These are phyloP conservation scores for Chymomyza procnemis DNA, from an alignment of 2,888 invertebrate genomes.

Conservation along the genomic window DNA sequence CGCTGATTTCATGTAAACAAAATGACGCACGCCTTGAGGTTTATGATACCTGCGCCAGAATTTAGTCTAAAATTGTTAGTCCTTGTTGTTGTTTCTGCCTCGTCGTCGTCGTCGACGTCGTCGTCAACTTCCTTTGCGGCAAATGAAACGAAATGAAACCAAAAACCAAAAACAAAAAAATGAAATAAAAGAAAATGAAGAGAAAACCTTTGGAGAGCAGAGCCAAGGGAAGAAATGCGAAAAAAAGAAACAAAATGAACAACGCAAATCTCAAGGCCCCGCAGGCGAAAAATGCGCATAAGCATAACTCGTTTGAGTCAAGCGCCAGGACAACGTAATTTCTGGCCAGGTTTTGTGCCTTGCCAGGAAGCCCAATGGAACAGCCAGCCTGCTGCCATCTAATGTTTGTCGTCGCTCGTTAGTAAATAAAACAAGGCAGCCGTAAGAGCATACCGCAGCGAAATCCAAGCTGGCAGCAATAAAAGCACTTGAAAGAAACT, in stretches of 20 bases:
- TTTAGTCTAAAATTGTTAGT: slow-evolving; percentile 15
- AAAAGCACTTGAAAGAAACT: neutral
- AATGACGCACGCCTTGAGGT: slow-evolving; percentile 65
- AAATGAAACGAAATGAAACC: slow-evolving; percentile 44
- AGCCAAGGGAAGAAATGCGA: slow-evolving; percentile 5
- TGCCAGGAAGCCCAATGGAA: slow-evolving; percentile 37
- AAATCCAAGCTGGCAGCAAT: neutral
- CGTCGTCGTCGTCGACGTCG: slow-evolving; percentile 13
- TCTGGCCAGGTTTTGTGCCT: neutral
- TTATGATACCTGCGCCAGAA: slow-evolving; percentile 45
- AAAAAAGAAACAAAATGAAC: slow-evolving; percentile 29
- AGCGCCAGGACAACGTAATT: slow-evolving; percentile 1
- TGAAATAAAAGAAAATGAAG: neutral
- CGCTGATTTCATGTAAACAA: slow-evolving; percentile 65
- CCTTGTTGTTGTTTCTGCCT: neutral
- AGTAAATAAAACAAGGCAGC: neutral
- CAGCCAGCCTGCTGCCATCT: neutral
- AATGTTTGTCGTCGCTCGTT: neutral
- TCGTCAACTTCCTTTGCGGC: slow-evolving; percentile 23
- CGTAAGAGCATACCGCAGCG: neutral
- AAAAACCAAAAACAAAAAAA: slow-evolving; percentile 9
- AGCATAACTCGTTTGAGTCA: slow-evolving; percentile 59
- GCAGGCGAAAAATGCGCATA: slow-evolving; percentile 56
- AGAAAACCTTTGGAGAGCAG: slow-evolving; percentile 26
- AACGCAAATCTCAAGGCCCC: slow-evolving; percentile 54